Evolutionary conservation across 1,140 invertebrate species (phyloP), one percentile per base, ranked within the genome.

Genomic region (Lethrus apterus): DNA sequence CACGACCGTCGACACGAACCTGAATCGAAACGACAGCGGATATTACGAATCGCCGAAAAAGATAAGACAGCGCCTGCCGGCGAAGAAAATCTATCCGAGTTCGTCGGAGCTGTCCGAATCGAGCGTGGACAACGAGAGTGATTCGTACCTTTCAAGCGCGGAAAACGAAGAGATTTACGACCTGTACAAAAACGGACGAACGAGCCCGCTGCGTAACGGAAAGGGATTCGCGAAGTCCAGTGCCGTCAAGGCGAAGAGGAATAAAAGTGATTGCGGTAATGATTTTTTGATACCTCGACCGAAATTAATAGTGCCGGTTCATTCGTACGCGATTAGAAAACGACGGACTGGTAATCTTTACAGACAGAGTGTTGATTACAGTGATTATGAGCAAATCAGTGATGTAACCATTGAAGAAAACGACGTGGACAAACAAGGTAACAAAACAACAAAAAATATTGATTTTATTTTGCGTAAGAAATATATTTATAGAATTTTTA

Each of bases 231-330:
- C 18, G 10, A 42, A 29, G 17, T n/a, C 13, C 23, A 26, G 21
- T 15, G 15, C 9, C 3, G 29, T 13, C 3, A 24, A 42, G 29
- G 17, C 4, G 15, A 26, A 42, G 13, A 24, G 7, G 11, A 29
- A 42, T 40, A 68, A 67, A 66, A 71, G 64, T 20, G 67, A 65
- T 51, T 41, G 23, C 7, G 68, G 70, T 41, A 62, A 57, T 50
- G 81, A 84, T 51, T 89, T 89, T 67, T 74, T 77, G 30, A 89
- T 90, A 64, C 87, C 87, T 1, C 70, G 87, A 56, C 86, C 86
- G 10, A 83, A 86, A 60, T 73, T 90, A 46, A 86, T 90, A 56
- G 86, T 89, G 42, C 86, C 86, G 32, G 85, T 89, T 43, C 86
- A 90, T 70, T 87, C 86, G 2, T 89, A 89, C 64, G 86, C 84